phyloP scores from a whole-genome alignment of 2,113 vertebrate genomes.

The Pelobates fuscus region DNA sequence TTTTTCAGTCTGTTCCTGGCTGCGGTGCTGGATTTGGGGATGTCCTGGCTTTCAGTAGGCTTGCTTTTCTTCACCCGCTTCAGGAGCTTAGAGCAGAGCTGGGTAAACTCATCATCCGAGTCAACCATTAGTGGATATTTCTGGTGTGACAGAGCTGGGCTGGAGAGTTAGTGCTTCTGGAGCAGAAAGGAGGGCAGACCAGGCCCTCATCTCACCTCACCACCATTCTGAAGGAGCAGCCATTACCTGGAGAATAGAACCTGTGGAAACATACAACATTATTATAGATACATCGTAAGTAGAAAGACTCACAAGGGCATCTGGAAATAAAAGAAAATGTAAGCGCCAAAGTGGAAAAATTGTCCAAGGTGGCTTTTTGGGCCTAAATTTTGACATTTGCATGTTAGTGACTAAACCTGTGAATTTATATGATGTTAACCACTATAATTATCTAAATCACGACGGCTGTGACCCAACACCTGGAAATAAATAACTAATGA shows the following conservation, averaged over 20 bases:
- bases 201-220: conserved; percentile 15
- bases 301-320: neutral
- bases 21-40: conserved; percentile 35
- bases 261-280: neutral
- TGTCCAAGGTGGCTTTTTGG: too few species aligned
- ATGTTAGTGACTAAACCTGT: too few species aligned
- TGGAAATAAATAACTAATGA: too few species aligned
- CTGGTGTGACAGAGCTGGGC: neutral
- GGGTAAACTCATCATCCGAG: conserved; percentile 86
- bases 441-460: too few species aligned
- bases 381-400: too few species aligned
- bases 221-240: neutral
- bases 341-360: too few species aligned
- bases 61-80: conserved; percentile 67
- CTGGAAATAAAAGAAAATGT: too few species aligned
- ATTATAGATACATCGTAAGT: too few species aligned
- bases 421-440: too few species aligned
- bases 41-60: conserved; percentile 41
- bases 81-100: conserved; percentile 78
- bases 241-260: neutral
- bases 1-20: conserved; percentile 52
- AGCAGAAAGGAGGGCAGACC: neutral
- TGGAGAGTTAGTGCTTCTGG: neutral
- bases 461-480: too few species aligned
- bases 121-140: conserved; percentile 77